Conservation (phyloP, 2,888 invertebrate species). For the Eristalinus sepulchralis region DNA sequence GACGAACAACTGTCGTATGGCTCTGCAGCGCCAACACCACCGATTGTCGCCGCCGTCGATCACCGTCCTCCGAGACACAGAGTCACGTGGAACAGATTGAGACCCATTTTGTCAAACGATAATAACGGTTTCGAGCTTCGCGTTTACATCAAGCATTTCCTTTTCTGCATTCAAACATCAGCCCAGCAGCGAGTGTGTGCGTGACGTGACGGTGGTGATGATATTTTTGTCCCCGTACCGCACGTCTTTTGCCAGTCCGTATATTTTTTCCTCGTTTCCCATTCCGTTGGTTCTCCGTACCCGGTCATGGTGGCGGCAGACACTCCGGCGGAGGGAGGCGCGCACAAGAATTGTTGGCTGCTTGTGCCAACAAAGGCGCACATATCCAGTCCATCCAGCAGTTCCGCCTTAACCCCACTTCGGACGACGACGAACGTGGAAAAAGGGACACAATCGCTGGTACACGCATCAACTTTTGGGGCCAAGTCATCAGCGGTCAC, state of each 20-base stretch:
- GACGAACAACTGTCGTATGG: constrained; percentile 24
- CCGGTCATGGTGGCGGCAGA: not conserved
- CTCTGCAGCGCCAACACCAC: not conserved
- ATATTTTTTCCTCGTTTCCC: constrained; percentile 4
- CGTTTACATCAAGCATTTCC: constrained; percentile 49
- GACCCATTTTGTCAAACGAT: constrained; percentile 45
- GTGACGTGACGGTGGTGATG: constrained; percentile 14
- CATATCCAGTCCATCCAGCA: constrained; percentile 25
- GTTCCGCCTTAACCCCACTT: constrained; percentile 17
- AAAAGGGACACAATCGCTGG: constrained; percentile 40
- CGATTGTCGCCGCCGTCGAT: not conserved
- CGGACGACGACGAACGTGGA: not conserved
- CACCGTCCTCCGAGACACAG: not conserved
- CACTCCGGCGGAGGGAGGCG: constrained; percentile 7
- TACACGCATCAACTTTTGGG: constrained; percentile 32
- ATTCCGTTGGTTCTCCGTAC: not conserved
- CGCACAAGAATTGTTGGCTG: constrained; percentile 26
- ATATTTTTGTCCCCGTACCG: constrained; percentile 22
- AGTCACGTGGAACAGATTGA: constrained; percentile 44
- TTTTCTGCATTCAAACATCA: constrained; percentile 44
- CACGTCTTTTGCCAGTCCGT: constrained; percentile 25
- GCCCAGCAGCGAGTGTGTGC: constrained; percentile 3
- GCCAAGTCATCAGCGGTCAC: constrained; percentile 23
- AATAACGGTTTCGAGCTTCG: constrained; percentile 38
- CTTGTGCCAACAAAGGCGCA: constrained; percentile 23